A percentile compares a stretch with the other conserved stretches of the same genome.
Conservation (phyloP, 2,888 invertebrate species). For the Nemotelus pantherinus region DNA sequence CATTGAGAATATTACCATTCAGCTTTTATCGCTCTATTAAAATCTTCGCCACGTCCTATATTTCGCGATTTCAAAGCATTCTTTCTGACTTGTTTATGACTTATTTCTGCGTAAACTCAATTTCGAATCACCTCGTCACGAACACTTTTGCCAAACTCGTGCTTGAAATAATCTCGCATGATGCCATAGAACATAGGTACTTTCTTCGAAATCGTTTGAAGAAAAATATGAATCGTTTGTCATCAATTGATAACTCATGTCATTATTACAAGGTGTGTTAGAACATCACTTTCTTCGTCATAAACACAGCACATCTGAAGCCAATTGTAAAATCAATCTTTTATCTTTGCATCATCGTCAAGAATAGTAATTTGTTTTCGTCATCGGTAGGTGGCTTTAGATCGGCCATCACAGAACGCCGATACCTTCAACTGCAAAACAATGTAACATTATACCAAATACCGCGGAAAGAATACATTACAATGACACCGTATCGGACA, state of each 20-base stretch:
- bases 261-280: neutral
- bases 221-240: neutral
- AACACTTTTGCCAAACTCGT: neutral
- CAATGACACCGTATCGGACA: neutral
- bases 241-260: neutral
- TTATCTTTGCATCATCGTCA: constrained; percentile 15
- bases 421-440: constrained; percentile 8
- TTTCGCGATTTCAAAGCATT: neutral
- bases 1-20: neutral
- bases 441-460: neutral
- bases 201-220: neutral
- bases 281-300: constrained; percentile 16
- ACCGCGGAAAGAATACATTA: neutral
- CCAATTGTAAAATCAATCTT: neutral
- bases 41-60: constrained; percentile 9
- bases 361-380: constrained; percentile 13
- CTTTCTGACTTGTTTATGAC: neutral
- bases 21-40: neutral
- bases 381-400: neutral
- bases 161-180: neutral
- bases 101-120: neutral
- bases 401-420: constrained; percentile 7
- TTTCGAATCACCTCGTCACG: neutral
- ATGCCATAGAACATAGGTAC: neutral
- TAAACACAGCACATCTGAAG: neutral